These are phyloP conservation scores for Charanyca ferruginea DNA, from an alignment of 2,888 invertebrate species.

Conservation along the genomic window DNA sequence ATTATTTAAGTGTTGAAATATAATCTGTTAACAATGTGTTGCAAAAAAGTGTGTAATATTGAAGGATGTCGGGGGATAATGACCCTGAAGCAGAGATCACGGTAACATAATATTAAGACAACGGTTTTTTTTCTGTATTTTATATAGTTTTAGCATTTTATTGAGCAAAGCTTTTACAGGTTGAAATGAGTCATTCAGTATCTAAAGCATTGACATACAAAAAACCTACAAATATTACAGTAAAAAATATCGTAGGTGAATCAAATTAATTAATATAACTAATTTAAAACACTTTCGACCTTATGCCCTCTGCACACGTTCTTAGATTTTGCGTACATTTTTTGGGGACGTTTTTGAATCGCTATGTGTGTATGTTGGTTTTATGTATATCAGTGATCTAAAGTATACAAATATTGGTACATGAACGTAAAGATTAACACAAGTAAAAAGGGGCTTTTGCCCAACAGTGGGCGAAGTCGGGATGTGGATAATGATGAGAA, in stretches of 20 bases:
- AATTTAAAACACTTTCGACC: no score
- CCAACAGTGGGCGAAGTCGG: not conserved
- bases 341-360: no score
- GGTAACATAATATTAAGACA: conserved; percentile 30
- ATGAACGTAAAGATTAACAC: not conserved
- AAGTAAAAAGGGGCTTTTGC: not conserved
- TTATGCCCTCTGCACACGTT: no score
- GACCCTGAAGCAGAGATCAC: conserved; percentile 41
- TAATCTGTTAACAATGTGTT: conserved; percentile 35
- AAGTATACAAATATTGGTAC: no score
- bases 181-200: not conserved
- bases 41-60: conserved; percentile 40
- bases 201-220: no score
- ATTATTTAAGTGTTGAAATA: conserved; percentile 21
- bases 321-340: no score
- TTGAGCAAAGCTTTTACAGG: not conserved
- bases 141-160: not conserved
- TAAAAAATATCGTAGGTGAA: no score
- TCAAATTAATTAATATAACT: no score
- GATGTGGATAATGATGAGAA: not conserved
- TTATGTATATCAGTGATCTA: no score
- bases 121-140: not conserved
- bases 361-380: no score
- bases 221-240: no score
- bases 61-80: conserved; percentile 18